Evolutionary conservation across 2,797 vertebrate genomes (phyloP), one percentile per base, ranked within the genome.

Genomic region (Sphaeramia orbicularis): DNA sequence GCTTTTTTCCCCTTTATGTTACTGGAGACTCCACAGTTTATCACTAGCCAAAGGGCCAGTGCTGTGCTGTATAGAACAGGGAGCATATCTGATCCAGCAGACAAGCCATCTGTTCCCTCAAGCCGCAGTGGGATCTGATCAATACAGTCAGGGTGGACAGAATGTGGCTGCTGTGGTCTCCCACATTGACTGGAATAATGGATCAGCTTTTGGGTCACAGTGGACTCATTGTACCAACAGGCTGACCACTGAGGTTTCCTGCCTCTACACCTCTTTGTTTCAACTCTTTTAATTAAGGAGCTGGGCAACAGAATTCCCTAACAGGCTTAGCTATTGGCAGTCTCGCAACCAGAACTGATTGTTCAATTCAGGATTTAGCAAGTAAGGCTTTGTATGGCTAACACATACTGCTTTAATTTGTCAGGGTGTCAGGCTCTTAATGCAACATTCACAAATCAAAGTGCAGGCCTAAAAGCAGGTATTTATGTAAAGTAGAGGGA

Each of bases 261-360:
- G 75, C 76, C 69, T 85, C 71, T 74, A 68, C 80, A 84, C 85
- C 86, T 88, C 85, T 86, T 88, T 87, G 89, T 90, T 82, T 90
- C 83, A 84, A 84, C 81, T 85, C 81, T 89, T 93, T 92, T 91
- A 91, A 93, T 91, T 92, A 92, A 87, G 81, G 78, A 86, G 76
- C 84, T 75, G 87, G 85, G 87, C 85, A 84, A 64, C 55, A 76
- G 78, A 84, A 90, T 90, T 88, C 87, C 86, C 89, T 79, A 82
- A 89, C 84, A 89, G 89, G 84, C 86, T 92, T 86, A 85, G 73
- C 81, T 87, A 88, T 86, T 90, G 89, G 86, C 89, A 89, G 82
- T 68, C 50, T 63, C 7, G 63, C 85, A 67, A 81, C 80, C 77
- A 86, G 84, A 74, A 84, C 80, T 76, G 84, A 91, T 87, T 87